Base-by-base conservation (phyloP, 1,140 invertebrate genomes). In the Dreissena polymorpha region DNA sequence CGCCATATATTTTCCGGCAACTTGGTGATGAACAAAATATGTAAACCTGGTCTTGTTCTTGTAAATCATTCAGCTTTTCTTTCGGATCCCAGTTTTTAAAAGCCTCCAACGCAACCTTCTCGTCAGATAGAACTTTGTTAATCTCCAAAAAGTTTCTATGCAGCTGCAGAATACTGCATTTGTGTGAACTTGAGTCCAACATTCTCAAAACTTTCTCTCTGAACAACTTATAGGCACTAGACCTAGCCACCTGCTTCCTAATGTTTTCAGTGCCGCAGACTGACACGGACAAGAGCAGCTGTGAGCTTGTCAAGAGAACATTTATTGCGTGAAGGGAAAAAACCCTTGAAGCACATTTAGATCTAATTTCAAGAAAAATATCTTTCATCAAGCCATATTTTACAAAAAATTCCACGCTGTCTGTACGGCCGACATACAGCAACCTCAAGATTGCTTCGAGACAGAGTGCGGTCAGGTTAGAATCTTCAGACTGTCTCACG, bases 11-110 rank as follows among this genome's bases (percentile, higher is more conserved):
- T 39, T 88, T 89, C 7, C 85, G 74, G 64, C 85, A 86, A 5
- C 64, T 25, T 71, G 86, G 86, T 7, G 76, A 85, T 10, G 88
- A 87, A 68, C 88, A 89, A 57, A 84, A 87, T 27, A 73, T 69
- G 39, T 60, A 57, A 13, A 69, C 55, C 27, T 72, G 65, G n/a
- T 73, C 68, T n/a, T 87, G 57, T 25, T 69, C 72, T 13, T 80
- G 60, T 10, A 81, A 77, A 27, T 84, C 69, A 16, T 60, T 63
- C 8, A 87, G 57, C 67, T 78, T 85, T 12, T 78, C 78, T 75
- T 87, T 87, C 1, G 84, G 78, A 29, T 82, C 78, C 86, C 86
- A 87, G 50, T 39, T 84, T 69, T 69, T 69, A 39, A 77, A n/a
- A 64, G 70, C 25, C 71, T 73, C 27, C 27, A 69, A 57, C 16